These are phyloP conservation scores for Chorisops tibialis DNA, from an alignment of 2,888 invertebrate genomes.

Conservation along the genomic window DNA sequence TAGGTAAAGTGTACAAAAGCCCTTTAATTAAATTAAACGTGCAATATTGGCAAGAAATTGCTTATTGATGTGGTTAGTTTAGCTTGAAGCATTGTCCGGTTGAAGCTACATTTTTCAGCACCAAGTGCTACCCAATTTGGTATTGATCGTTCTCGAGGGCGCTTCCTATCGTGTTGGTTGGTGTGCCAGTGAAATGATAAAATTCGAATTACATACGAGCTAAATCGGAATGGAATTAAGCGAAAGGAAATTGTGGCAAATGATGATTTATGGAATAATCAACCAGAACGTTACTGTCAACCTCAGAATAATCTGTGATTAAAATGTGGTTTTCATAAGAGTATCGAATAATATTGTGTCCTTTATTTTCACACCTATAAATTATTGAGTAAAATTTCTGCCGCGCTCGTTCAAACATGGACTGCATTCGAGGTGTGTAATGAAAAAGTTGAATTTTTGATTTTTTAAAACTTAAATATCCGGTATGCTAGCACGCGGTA, in stretches of 20 bases:
- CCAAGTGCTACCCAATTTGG: neutral
- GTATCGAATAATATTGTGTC: neutral
- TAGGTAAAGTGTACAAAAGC: too few species aligned
- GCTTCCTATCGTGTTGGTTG: neutral
- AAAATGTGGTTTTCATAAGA: neutral
- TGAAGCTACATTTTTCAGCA: too few species aligned
- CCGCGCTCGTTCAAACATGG: neutral
- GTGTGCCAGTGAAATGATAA: neutral
- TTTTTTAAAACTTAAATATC: too few species aligned
- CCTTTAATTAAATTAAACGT: too few species aligned
- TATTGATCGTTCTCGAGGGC: neutral
- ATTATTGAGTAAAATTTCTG: neutral
- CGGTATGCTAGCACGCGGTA: too few species aligned
- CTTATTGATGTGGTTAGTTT: too few species aligned
- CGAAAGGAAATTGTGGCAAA: neutral
- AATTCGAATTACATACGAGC: neutral
- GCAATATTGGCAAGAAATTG: too few species aligned
- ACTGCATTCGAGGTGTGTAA: slow-evolving; percentile 11
- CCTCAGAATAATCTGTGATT: too few species aligned
- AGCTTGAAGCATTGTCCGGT: too few species aligned
- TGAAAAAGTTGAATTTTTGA: neutral
- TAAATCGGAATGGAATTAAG: neutral
- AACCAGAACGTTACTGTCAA: too few species aligned
- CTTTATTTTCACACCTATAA: neutral
- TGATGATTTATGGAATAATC: too few species aligned